Evolutionary conservation across 2,888 invertebrate genomes (phyloP), one percentile per base, ranked within the genome.

Genomic region (Sialis lutaria): DNA sequence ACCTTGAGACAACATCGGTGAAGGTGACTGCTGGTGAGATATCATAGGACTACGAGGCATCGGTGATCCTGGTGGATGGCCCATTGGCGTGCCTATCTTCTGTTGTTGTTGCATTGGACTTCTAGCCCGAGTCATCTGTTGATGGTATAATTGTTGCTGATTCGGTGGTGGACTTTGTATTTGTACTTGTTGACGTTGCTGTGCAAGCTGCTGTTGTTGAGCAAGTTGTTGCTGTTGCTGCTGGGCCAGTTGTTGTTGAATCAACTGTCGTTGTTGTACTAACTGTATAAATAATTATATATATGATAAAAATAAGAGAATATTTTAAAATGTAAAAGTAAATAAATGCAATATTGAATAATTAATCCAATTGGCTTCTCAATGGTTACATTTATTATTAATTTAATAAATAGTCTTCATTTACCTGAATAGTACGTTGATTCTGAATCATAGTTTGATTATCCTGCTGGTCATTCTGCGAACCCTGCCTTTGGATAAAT

Each of bases 31-130:
- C 47, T 57, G 58, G 1, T 52, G 40, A 34, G 12, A 10, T 33
- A 65, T 55, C 55, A 65, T 55, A 1, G 73, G 73, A 59, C 72
- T 72, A 33, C 70, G 63, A 2, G 69, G 68, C 70, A 74, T 71
- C 2, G 73, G 73, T 7, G 73, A 73, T 46, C 64, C 70, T 6
- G 73, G 70, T 9, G 71, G 70, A 54, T 67, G 67, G 8, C 61
- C 64, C 40, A 62, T 62, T 50, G 34, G 37, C 33, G 50, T 40
- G 33, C 42, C 49, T 46, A 45, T 31, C 41, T 46, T 52, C 31
- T 55, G 56, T 37, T 61, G 61, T 44, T 60, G 56, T 48, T 57
- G 57, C 56, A 54, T 43, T 0, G 65, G 65, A 54, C 63, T 64
- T 30, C 63, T 40, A 44, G 42, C 45, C 46, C 52, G 54, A 56